Percentiles rank a stretch among this genome's conserved stretches.
These are phyloP conservation scores for Scolanthus callimorphus DNA, from an alignment of 92 coral and sea anemone species.

Conservation along the genomic window DNA sequence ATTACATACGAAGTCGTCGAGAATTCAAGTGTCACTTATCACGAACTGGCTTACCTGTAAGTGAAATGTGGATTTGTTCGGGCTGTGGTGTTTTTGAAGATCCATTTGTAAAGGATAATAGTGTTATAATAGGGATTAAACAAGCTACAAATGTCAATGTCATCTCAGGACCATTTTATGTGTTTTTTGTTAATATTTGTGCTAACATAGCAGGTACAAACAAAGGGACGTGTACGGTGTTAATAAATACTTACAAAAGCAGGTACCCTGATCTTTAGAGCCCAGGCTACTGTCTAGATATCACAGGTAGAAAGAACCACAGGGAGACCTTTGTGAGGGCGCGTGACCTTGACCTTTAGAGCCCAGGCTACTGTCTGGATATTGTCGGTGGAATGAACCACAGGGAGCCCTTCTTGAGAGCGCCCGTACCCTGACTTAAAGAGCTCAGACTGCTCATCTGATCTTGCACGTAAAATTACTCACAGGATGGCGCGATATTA, in stretches of 20 bases:
- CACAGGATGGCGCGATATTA: no score
- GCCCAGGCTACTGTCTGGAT: neutral
- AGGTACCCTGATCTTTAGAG: neutral
- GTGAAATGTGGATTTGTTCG: slow-evolving; percentile 89
- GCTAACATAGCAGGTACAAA: neutral
- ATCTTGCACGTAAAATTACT: no score
- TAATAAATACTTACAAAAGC: neutral
- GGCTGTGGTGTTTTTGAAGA: slow-evolving; percentile 58
- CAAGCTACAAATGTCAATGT: neutral
- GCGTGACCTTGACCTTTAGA: neutral
- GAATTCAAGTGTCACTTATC: no score
- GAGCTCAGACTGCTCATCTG: neutral
- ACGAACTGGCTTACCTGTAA: slow-evolving; percentile 93
- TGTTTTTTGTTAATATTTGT: neutral
- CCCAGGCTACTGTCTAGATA: neutral
- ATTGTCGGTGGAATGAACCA: no score
- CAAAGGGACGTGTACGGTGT: no score
- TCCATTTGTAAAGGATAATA: neutral
- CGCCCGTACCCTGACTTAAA: neutral
- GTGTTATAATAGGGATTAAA: neutral
- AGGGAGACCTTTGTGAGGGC: no score
- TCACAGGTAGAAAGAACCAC: no score
- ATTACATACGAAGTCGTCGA: no score
- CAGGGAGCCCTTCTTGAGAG: no score
- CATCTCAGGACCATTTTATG: neutral